Evolutionary conservation across 2,113 vertebrate genomes (phyloP).

Genomic region (Callithrix jacchus): DNA sequence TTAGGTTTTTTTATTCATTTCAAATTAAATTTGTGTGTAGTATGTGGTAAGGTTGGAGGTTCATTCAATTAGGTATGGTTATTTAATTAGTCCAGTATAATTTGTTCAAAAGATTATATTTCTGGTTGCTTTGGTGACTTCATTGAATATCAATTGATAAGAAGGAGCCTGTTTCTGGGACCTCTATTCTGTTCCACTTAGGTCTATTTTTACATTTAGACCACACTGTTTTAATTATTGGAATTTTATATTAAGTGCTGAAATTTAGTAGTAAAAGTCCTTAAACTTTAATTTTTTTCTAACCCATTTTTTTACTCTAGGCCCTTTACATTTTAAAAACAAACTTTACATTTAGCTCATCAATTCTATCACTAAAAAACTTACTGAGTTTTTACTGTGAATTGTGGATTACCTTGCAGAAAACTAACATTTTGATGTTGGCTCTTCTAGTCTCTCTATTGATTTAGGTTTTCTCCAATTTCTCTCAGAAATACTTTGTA

Average conservation of each 20-base stretch:
- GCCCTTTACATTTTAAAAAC: background rate
- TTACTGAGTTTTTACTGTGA: background rate
- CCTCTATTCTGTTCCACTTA: background rate
- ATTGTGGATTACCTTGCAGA: background rate
- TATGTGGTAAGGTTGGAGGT: background rate
- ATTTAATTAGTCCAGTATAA: background rate
- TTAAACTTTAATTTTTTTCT: background rate
- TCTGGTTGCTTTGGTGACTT: background rate
- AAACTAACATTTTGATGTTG: background rate
- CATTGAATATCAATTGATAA: background rate
- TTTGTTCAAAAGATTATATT: background rate
- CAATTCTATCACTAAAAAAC: background rate
- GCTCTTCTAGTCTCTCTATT: background rate
- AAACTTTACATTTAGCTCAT: background rate
- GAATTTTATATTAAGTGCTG: background rate
- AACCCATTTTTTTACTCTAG: background rate
- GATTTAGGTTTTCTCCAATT: background rate
- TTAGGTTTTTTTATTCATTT: background rate
- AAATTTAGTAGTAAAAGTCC: background rate
- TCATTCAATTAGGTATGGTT: background rate
- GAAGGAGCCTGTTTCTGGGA: background rate
- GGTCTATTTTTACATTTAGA: background rate
- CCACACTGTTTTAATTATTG: background rate
- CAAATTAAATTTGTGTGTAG: background rate
- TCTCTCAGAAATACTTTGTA: background rate